A percentile compares a stretch with the other conserved stretches of the same genome.
These are phyloP conservation scores for Pantelozetes paolii DNA, from an alignment of 2,888 invertebrate genomes.

Conservation along the genomic window DNA sequence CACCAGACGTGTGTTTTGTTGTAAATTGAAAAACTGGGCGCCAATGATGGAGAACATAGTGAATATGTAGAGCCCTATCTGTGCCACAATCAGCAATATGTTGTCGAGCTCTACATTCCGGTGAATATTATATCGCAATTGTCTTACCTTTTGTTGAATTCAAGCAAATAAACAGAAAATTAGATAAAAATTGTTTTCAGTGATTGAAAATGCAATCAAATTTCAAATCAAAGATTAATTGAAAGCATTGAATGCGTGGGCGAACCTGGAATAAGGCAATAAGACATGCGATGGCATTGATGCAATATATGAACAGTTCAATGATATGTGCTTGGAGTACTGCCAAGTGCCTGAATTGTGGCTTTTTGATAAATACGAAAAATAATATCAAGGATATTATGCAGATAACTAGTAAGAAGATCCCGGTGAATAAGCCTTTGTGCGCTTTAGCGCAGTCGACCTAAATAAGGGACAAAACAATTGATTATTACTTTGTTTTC, in stretches of 20 bases:
- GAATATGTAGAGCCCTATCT: constrained; percentile 89
- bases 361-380: constrained; percentile 72
- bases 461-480: background rate
- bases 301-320: constrained; percentile 76
- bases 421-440: constrained; percentile 85
- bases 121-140: constrained; percentile 75
- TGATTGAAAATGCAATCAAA: background rate
- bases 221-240: too few species aligned
- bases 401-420: constrained; percentile 76
- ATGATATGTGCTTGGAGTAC: constrained; percentile 84
- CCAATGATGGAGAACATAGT: constrained; percentile 90
- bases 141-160: constrained; percentile 59
- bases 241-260: too few species aligned
- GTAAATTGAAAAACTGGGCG: constrained; percentile 69
- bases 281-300: constrained; percentile 77
- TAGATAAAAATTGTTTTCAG: constrained; percentile 21
- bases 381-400: constrained; percentile 86
- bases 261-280: constrained; percentile 77
- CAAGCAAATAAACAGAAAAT: constrained; percentile 48
- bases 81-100: constrained; percentile 82
- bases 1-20: constrained; percentile 64
- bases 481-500: background rate
- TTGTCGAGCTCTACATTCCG: constrained; percentile 80
- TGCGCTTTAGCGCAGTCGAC: constrained; percentile 91
- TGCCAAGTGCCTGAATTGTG: constrained; percentile 71